Conservation (phyloP, 2,888 invertebrate genomes). For the Cenopis cana region DNA sequence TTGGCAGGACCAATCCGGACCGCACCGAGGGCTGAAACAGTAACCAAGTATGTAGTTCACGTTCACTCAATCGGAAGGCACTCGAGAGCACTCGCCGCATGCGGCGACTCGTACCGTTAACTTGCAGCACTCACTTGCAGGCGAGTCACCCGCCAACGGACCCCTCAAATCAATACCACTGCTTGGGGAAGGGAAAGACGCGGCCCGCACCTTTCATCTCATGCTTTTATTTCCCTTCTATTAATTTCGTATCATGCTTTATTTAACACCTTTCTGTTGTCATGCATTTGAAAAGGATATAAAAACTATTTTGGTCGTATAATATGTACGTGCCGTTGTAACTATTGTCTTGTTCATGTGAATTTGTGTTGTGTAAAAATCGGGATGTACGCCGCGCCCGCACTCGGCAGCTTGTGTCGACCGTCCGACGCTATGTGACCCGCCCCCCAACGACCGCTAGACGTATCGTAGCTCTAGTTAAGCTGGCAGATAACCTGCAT, state of each 20-base stretch:
- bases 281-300: conserved; percentile 66
- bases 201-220: conserved; percentile 75
- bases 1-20: conserved; percentile 44
- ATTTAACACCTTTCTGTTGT: conserved; percentile 61
- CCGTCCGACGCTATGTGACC: conserved; percentile 71
- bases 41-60: conserved; percentile 36
- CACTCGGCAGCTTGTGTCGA: conserved; percentile 79
- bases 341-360: conserved; percentile 83
- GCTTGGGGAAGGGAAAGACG: conserved; percentile 55
- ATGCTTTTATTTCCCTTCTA: conserved; percentile 59
- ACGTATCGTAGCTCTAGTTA: conserved; percentile 77
- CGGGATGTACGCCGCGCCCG: conserved; percentile 76
- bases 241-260: conserved; percentile 71
- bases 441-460: conserved; percentile 71
- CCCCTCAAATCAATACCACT: conserved; percentile 31
- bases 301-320: conserved; percentile 85
- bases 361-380: conserved; percentile 82
- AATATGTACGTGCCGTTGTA: conserved; percentile 73
- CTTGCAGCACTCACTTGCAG: conserved; percentile 30
- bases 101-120: conserved; percentile 7
- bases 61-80: conserved; percentile 27
- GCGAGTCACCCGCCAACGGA: conserved; percentile 17
- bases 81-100: conserved; percentile 20
- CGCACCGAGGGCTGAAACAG: conserved; percentile 33
- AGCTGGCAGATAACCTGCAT: conserved; percentile 75